phyloP scores from a whole-genome alignment of 2,797 vertebrate genomes.

The Remorina albescens region DNA sequence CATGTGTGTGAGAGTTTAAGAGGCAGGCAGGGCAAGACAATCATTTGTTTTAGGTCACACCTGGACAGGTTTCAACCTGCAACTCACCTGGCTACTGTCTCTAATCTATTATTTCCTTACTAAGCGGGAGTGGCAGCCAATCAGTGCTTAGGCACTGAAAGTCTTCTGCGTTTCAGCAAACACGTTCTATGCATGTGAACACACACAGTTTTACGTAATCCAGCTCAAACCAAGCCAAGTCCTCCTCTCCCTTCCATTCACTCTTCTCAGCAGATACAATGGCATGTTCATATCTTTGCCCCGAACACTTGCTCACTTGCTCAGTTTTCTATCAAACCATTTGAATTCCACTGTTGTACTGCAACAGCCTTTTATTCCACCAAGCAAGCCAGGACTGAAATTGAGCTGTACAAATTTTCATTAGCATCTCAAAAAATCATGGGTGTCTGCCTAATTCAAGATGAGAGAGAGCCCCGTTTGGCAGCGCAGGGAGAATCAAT shows the following conservation, averaged over 20 bases:
- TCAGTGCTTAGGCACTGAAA: conserved; percentile 49
- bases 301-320: conserved; percentile 33
- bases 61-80: conserved; percentile 76
- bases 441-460: conserved; percentile 74
- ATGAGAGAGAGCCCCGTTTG: conserved; percentile 69
- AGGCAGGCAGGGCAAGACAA: conserved; percentile 2
- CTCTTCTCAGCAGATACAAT: conserved; percentile 32
- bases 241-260: conserved; percentile 28
- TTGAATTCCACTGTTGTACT: conserved; percentile 33
- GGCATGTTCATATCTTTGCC: conserved; percentile 37
- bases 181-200: conserved; percentile 3
- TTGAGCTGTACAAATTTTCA: conserved; percentile 75
- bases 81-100: conserved; percentile 53
- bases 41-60: conserved; percentile 49
- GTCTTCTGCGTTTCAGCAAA: conserved; percentile 17
- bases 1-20: background rate
- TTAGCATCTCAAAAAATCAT: conserved; percentile 77
- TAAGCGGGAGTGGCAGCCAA: conserved; percentile 66
- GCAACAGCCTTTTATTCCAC: conserved; percentile 47
- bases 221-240: conserved; percentile 20
- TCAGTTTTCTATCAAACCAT: conserved; percentile 56
- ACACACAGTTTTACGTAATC: conserved; percentile 28
- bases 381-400: conserved; percentile 57
- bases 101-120: conserved; percentile 62
- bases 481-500: conserved; percentile 75